These are phyloP conservation scores for Chionomys nivalis DNA, from an alignment of 2,113 vertebrate species.

Conservation along the genomic window DNA sequence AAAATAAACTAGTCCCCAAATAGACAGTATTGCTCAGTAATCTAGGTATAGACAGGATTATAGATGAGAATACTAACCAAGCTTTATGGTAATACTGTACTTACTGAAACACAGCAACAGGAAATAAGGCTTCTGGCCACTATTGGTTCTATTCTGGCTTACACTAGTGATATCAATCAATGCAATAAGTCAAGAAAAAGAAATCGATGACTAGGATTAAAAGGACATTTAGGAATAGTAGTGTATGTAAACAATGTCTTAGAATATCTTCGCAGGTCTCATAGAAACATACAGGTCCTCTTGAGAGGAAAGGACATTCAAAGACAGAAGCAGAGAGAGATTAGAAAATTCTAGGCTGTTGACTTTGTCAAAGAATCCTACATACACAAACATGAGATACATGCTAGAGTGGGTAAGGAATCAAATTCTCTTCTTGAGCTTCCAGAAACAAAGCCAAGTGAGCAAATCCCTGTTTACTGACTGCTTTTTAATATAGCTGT, in stretches of 20 bases:
- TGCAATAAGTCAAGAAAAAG: slow-evolving; percentile 3
- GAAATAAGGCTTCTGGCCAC: neutral
- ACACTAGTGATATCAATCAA: neutral
- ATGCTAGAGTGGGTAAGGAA: neutral
- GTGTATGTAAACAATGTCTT: neutral
- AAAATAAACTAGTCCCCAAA: neutral
- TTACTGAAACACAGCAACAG: neutral
- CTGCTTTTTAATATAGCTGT: neutral
- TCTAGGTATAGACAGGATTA: neutral
- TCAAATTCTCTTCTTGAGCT: neutral
- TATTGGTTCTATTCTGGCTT: neutral
- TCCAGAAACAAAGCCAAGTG: neutral
- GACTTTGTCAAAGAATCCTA: neutral
- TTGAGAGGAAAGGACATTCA: neutral
- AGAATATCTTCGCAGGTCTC: neutral
- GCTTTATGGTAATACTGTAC: neutral
- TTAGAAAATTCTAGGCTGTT: neutral
- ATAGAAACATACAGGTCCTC: neutral
- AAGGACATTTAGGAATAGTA: neutral
- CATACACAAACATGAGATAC: neutral
- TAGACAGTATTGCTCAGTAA: neutral
- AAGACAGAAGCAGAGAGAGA: neutral
- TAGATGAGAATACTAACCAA: neutral
- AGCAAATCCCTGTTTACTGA: neutral
- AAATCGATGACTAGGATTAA: neutral